phyloP scores from a whole-genome alignment of 1,140 invertebrate species.

The Matsumurasca onukii region DNA sequence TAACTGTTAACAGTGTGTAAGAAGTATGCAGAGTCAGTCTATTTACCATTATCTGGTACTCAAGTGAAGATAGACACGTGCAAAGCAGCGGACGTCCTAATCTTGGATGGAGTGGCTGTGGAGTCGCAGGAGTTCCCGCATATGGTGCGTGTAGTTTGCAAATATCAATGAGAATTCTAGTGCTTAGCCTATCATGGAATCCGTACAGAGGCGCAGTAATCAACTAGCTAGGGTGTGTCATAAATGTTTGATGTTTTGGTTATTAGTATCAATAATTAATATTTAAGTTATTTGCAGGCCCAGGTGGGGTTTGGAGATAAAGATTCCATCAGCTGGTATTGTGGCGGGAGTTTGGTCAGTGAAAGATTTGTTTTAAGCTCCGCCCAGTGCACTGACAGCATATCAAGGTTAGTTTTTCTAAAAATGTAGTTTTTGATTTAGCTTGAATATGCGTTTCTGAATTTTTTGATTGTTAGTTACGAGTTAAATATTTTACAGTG shows the following conservation, averaged over 20 bases:
- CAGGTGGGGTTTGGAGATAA: conserved; percentile 40
- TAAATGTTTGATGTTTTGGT: too few species aligned
- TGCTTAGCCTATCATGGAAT: too few species aligned
- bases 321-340: conserved; percentile 47
- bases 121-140: conserved; percentile 39
- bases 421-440: too few species aligned
- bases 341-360: conserved; percentile 57
- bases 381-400: conserved; percentile 48
- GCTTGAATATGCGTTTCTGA: too few species aligned
- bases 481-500: too few species aligned
- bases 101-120: conserved; percentile 32
- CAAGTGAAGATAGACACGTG: neutral
- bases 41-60: neutral
- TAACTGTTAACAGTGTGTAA: neutral
- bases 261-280: too few species aligned
- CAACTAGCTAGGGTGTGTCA: too few species aligned
- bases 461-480: too few species aligned
- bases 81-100: conserved; percentile 21
- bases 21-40: neutral
- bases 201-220: too few species aligned
- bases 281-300: too few species aligned
- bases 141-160: conserved; percentile 40
- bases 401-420: too few species aligned
- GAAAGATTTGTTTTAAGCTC: conserved; percentile 55
- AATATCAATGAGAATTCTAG: too few species aligned